A percentile compares a stretch with the other conserved stretches of the same genome.
These are phyloP conservation scores for Dexiosoma caninum DNA, from an alignment of 2,888 invertebrate species.

Conservation along the genomic window DNA sequence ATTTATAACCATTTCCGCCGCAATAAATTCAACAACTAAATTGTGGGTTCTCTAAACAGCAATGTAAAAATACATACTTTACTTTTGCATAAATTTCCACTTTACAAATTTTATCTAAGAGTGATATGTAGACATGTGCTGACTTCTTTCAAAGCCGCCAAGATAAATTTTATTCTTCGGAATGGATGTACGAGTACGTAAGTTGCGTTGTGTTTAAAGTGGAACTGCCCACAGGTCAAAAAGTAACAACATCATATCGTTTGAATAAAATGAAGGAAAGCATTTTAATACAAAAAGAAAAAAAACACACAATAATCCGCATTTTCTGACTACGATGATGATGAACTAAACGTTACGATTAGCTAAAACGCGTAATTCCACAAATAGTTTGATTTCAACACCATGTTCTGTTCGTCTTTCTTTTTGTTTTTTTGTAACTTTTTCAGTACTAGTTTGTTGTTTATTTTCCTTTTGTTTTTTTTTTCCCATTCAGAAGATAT, in stretches of 20 bases:
- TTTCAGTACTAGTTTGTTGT: constrained; percentile 3
- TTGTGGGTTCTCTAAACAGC: constrained; percentile 40
- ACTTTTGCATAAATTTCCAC: constrained; percentile 61
- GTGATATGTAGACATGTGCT: neutral
- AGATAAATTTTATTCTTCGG: constrained; percentile 31
- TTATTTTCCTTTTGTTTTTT: constrained; percentile 15
- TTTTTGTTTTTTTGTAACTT: neutral
- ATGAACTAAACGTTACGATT: constrained; percentile 35
- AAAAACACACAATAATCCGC: constrained; percentile 23
- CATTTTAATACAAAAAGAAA: neutral
- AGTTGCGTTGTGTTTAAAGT: constrained; percentile 50
- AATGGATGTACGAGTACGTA: constrained; percentile 1
- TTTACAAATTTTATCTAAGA: constrained; percentile 36
- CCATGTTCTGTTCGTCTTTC: constrained; percentile 62
- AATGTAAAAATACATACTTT: constrained; percentile 1
- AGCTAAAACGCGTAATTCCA: constrained; percentile 65
- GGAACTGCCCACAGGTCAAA: constrained; percentile 62
- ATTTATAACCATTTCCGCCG: constrained; percentile 46
- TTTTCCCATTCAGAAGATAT: no score
- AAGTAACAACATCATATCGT: constrained; percentile 34
- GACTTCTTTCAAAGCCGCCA: constrained; percentile 13
- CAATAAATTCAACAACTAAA: constrained; percentile 52
- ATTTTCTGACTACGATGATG: neutral
- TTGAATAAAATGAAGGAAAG: constrained; percentile 20
- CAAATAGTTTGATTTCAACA: constrained; percentile 76